Evolutionary conservation across 2,888 invertebrate species (phyloP), one percentile per base, ranked within the genome.

Genomic region (Platypus cylindrus): DNA sequence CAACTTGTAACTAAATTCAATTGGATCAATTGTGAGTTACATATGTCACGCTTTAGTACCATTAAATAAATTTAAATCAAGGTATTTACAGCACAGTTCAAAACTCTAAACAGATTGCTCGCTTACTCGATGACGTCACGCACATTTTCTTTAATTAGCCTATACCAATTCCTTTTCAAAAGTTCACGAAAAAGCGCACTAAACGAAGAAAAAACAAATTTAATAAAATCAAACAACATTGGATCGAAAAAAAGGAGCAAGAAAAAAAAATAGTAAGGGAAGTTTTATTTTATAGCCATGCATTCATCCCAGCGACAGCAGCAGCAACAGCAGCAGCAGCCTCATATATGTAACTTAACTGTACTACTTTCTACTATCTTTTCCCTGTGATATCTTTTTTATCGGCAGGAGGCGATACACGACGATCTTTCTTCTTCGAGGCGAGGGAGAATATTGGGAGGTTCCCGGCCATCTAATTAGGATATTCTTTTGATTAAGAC

Each of bases 381-480:
- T 34, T 41, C 38, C 37, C 40, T 37, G 40, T 35, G 39, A 43
- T 43, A 43, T 43, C 40, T 43, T 43, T 43, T 43, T 43, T 43
- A 43, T 43, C 40, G 40, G 35, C 20, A n/a, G n/a, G n/a, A n/a
- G 43, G 37, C 43, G 43, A 43, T 43, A 43, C 43, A 43, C 37
- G 36, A 39, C 34, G 38, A 30, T n/a, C n/a, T n/a, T n/a, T n/a
- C n/a, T n/a, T n/a, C n/a, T n/a, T n/a, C n/a, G n/a, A n/a, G n/a
- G 30, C 31, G 12, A 31, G 35, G 35, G 35, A 36, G 35, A 22
- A n/a, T n/a, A n/a, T 26, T 20, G 30, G 41, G 41, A 38, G 36
- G 41, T 36, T 42, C 36, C 38, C 38, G 43, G 46, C 51, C 51
- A 52, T 52, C 51, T 52, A 52, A 52, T 52, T 52, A 51, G 48